phyloP scores from a whole-genome alignment of 2,797 vertebrate genomes.

The Triplophysa yarkandensis region DNA sequence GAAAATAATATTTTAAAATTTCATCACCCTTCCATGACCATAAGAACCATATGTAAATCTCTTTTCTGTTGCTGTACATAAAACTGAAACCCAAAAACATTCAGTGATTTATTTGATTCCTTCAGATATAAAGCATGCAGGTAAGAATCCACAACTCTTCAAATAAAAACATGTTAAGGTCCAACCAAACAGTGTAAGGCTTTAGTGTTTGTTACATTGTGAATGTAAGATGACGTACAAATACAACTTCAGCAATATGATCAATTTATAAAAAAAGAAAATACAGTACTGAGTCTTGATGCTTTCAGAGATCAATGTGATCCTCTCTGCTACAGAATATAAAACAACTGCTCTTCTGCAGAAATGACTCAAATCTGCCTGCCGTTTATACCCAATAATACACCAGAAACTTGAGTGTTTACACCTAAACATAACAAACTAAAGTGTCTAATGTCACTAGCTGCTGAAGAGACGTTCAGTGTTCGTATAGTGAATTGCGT shows the following conservation, averaged over 20 bases:
- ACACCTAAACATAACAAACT: no score
- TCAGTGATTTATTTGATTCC: constrained; percentile 59
- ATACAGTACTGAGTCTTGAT: constrained; percentile 34
- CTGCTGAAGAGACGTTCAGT: neutral
- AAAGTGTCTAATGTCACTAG: neutral
- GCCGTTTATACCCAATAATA: neutral
- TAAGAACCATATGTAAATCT: no score
- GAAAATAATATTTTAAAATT: no score
- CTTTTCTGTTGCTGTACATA: no score
- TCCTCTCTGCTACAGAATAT: neutral
- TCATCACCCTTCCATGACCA: no score
- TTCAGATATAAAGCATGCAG: constrained; percentile 66
- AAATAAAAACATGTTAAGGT: constrained; percentile 54
- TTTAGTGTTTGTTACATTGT: constrained; percentile 37
- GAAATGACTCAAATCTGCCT: neutral
- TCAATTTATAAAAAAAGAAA: neutral
- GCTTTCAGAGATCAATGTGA: constrained; percentile 8
- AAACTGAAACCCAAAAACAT: neutral
- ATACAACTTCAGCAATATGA: constrained; percentile 32
- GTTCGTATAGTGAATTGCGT: constrained; percentile 2
- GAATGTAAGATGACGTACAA: constrained; percentile 32
- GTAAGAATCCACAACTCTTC: constrained; percentile 61
- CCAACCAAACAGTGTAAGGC: constrained; percentile 54
- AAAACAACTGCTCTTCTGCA: neutral
- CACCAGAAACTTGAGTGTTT: no score